A percentile compares a stretch with the other conserved stretches of the same genome.
phyloP scores from a whole-genome alignment of 1,140 invertebrate species.

The Conus betulinus region DNA sequence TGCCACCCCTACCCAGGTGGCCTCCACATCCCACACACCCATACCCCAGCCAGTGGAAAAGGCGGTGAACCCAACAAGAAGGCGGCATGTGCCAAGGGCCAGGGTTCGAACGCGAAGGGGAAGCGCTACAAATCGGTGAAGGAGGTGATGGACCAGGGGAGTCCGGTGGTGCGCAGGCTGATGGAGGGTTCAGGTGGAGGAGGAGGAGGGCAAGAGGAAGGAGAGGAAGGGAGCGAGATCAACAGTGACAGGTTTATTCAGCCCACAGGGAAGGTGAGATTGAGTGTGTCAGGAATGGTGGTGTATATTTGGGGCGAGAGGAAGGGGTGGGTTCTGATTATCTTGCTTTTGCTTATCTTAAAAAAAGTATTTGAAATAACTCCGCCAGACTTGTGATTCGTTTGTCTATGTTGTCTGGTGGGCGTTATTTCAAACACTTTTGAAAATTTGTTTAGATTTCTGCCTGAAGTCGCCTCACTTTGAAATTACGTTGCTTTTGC shows the following conservation, averaged over 20 bases:
- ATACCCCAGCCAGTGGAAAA: background rate
- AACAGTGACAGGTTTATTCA: constrained; percentile 54
- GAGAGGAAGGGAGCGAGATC: constrained; percentile 16
- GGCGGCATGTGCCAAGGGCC: background rate
- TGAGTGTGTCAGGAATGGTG: background rate
- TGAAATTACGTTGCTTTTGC: no score
- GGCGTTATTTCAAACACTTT: no score
- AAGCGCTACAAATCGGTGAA: constrained; percentile 46
- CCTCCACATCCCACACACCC: background rate
- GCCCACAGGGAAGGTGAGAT: constrained; percentile 69
- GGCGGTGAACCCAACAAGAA: background rate
- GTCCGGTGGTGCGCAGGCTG: constrained; percentile 53
- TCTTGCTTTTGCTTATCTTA: no score
- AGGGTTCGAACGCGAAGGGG: background rate
- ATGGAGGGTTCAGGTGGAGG: constrained; percentile 28
- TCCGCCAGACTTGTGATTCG: no score
- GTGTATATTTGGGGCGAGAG: background rate
- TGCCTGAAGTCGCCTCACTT: no score
- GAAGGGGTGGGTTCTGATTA: no score
- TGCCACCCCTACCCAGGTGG: background rate
- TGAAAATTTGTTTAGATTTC: no score
- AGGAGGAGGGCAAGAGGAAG: background rate
- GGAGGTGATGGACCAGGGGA: constrained; percentile 53
- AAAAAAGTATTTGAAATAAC: no score
- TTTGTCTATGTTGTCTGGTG: no score